phyloP scores from a whole-genome alignment of 2,888 invertebrate genomes.

The Rosalia funebris region DNA sequence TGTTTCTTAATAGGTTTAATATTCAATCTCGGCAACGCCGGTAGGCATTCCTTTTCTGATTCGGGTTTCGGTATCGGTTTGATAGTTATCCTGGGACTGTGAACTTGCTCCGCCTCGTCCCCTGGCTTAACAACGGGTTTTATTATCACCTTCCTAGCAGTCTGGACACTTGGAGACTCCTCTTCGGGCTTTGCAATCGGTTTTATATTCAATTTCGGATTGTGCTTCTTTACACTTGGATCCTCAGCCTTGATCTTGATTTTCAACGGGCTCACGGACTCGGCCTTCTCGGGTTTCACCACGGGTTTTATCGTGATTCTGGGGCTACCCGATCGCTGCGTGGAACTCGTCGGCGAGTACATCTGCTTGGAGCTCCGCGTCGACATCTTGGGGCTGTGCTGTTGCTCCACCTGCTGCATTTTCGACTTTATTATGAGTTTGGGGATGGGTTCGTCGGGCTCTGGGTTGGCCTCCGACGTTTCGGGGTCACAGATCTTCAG shows the following conservation, averaged over 20 bases:
- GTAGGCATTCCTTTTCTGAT: conserved; percentile 32
- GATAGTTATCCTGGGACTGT: conserved; percentile 66
- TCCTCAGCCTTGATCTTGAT: conserved; percentile 63
- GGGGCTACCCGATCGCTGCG: conserved; percentile 57
- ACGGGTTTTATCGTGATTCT: conserved; percentile 67
- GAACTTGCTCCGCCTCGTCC: conserved; percentile 45
- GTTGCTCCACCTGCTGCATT: conserved; percentile 50
- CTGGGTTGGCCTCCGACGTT: conserved; percentile 39
- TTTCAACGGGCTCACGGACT: conserved; percentile 54
- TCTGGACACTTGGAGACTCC: conserved; percentile 30
- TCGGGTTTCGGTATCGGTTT: conserved; percentile 69
- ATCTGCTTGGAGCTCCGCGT: conserved; percentile 55
- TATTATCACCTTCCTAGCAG: conserved; percentile 63
- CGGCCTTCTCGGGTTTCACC: conserved; percentile 49
- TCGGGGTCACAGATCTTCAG: conserved; percentile 60
- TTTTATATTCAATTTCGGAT: conserved; percentile 48
- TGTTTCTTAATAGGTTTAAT: conserved; percentile 68
- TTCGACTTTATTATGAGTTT: conserved; percentile 57
- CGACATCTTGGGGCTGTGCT: conserved; percentile 63
- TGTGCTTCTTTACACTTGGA: conserved; percentile 44
- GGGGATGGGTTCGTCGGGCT: conserved; percentile 51
- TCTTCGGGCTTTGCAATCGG: conserved; percentile 42
- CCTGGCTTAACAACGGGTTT: conserved; percentile 64
- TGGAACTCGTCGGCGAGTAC: conserved; percentile 51
- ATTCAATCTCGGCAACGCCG: conserved; percentile 57